Evolutionary conservation across 2,113 vertebrate species (phyloP).

Genomic region (Apteryx owenii): DNA sequence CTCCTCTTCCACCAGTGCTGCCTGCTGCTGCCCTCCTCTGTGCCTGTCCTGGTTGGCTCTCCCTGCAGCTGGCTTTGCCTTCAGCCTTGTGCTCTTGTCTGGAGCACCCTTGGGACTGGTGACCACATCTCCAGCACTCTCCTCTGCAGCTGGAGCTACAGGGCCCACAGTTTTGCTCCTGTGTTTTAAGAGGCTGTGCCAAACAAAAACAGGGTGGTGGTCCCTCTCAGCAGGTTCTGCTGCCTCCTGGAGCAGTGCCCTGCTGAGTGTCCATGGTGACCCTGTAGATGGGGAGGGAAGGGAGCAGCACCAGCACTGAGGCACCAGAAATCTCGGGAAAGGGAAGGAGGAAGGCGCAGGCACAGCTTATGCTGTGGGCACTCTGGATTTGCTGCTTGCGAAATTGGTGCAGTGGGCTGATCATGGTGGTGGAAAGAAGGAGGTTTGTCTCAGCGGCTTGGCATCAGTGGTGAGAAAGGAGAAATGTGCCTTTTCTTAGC

Average conservation of each 20-base stretch:
- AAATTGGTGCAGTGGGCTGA: neutral
- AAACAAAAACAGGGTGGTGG: neutral
- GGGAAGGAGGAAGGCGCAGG: neutral
- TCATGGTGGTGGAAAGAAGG: neutral
- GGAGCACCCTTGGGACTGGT: no score
- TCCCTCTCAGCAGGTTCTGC: neutral
- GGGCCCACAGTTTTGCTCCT: neutral
- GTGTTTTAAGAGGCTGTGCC: neutral
- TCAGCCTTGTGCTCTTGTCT: no score
- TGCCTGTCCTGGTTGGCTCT: neutral
- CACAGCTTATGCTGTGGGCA: neutral
- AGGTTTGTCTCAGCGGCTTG: neutral
- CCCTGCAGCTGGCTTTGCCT: neutral
- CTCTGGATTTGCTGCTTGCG: neutral
- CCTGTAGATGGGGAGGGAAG: no score
- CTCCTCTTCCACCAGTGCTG: neutral
- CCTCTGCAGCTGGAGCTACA: neutral
- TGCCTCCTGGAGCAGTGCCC: neutral
- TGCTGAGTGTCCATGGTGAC: neutral
- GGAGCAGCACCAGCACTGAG: neutral
- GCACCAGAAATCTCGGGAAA: neutral
- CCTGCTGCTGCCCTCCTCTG: neutral
- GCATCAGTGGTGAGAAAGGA: conserved; percentile 37
- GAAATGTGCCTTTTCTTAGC: conserved; percentile 52
- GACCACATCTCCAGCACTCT: neutral